Evolutionary conservation across 2,888 invertebrate genomes (phyloP), one percentile per base, ranked within the genome.

Genomic region (Dioctria rufipes): DNA sequence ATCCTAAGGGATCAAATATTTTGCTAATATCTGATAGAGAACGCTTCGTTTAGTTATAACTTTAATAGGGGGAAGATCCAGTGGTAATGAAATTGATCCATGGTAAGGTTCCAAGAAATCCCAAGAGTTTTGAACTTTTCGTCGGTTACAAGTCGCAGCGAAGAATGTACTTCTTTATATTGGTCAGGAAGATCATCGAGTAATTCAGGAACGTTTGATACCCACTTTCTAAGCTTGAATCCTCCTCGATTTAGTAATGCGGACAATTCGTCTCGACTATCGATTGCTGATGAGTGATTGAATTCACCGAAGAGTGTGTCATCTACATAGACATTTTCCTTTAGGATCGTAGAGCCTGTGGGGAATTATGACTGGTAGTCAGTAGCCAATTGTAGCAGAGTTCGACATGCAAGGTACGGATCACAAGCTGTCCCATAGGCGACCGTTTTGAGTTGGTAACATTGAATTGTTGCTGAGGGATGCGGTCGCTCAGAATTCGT

Each of bases 71-170:
- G 25, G 25, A 25, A n/a, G 25, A 25, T 25, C 2, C 25, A 25
- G 25, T 25, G 25, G 25, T 25, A 25, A 25, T 25, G 25, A 25
- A 25, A 25, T 25, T 25, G 25, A 25, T 81, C 69, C 11, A 71
- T 51, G 11, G 54, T 66, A 3, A 73, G 66, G 43, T 65, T 66
- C 80, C 77, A 77, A 58, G 39, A n/a, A 39, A 77, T 69, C 39
- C 63, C 78, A 37, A 81, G 61, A 8, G 77, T 67, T 43, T 81
- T 79, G 3, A 82, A 75, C 42, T 67, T 42, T 42, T 8, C 40
- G 67, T 67, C 67, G 25, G 43, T 63, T 25, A 63, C 8, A 5
- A 63, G 5, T 39, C 25, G 11, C 37, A 63, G 2, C 4, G 63
- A 39, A 37, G 63, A 37, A 2, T 5, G 4, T 5, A 63, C n/a